Evolutionary conservation across 2,797 vertebrate species (phyloP).

Genomic region (Myripristis murdjan): DNA sequence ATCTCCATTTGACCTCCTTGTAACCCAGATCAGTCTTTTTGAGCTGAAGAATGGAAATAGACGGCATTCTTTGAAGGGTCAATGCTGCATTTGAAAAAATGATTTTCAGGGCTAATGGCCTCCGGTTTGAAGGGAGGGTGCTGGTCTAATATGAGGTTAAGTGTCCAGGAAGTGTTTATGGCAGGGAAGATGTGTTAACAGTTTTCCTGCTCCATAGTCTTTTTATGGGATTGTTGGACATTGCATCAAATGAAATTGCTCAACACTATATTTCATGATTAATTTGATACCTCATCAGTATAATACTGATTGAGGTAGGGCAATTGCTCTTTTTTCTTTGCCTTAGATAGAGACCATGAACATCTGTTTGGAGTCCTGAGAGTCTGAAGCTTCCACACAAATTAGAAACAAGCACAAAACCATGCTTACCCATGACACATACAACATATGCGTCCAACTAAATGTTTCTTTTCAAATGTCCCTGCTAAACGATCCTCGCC

Average conservation of each 20-base stretch:
- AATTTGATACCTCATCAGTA: background rate
- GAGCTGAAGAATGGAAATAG: conserved; percentile 33
- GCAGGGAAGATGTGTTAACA: conserved; percentile 18
- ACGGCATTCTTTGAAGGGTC: conserved; percentile 55
- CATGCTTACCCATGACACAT: too few relatives aligned
- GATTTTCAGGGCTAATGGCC: conserved; percentile 61
- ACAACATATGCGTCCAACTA: too few relatives aligned
- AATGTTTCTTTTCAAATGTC: too few relatives aligned
- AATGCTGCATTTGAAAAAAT: conserved; percentile 37
- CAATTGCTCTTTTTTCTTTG: background rate
- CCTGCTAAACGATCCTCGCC: too few relatives aligned
- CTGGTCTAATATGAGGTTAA: conserved; percentile 54
- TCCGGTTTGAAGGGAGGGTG: conserved; percentile 56
- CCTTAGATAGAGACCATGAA: background rate
- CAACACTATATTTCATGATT: background rate
- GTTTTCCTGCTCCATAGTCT: conserved; percentile 11
- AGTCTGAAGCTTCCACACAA: conserved; percentile 43
- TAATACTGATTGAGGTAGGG: conserved; percentile 18
- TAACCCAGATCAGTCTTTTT: conserved; percentile 70
- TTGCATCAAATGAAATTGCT: background rate
- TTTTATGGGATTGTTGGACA: background rate
- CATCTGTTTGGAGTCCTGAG: conserved; percentile 33
- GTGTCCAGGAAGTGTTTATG: conserved; percentile 52
- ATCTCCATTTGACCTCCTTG: conserved; percentile 76
- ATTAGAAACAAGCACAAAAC: conserved; percentile 60